Evolutionary conservation across 2,888 invertebrate genomes (phyloP), one percentile per base, ranked within the genome.

Genomic region (Brachyptera risi): DNA sequence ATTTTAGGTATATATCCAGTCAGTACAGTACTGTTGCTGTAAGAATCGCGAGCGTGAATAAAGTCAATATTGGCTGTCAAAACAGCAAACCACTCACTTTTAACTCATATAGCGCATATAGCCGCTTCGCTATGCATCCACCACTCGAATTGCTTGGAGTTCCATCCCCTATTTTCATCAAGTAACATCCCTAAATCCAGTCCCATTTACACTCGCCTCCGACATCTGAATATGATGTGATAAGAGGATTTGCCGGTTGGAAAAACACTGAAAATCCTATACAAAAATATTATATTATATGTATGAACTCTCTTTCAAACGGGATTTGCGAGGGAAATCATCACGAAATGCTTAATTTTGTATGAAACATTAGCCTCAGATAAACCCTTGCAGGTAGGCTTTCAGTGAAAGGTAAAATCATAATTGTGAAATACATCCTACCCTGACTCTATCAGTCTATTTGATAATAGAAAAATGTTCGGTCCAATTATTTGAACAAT

Each of bases 31-130:
- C n/a, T n/a, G n/a, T n/a, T n/a, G 31, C 31, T 7, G n/a, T 40
- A 47, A 47, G 47, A 47, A 47, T 47, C 23, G 9, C 47, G 47
- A 47, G 21, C 47, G 47, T 17, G 37, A 13, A 54, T 19, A 15
- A 37, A 54, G 54, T 54, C 54, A 54, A 54, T 54, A 54, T 54
- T 54, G 54, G 37, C 54, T 54, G 35, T 54, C 54, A 54, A 54
- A 54, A 54, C 54, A 54, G 54, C 35, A 21, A 26, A 26, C 51
- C 51, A 21, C 31, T 27, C 51, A 15, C 23, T 47, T 23, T 5
- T 3, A 19, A 17, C 17, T 17, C n/a, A n/a, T n/a, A 31, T 24
- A 24, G 3, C 47, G 19, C 47, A 4, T 47, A 21, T 24, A 17
- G 23, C 9, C 5, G 23, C 17, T n/a, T n/a, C 23, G 23, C 21